Base-by-base conservation (phyloP, 2,113 vertebrate genomes). In the Lagopus muta region DNA sequence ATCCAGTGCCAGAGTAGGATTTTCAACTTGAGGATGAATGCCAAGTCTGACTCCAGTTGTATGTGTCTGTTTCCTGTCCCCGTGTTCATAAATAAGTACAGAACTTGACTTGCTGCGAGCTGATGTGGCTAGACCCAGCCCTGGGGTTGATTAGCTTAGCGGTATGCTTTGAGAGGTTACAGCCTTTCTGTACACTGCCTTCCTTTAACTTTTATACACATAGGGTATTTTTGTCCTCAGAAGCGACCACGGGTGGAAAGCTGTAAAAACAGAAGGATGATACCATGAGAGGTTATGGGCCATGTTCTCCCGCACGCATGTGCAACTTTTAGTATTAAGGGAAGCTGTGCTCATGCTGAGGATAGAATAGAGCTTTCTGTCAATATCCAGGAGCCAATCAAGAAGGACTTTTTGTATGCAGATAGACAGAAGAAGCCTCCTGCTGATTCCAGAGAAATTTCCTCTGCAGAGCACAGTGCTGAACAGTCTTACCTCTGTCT, bases 341-440 rank as follows among this genome's bases (percentile, higher is more conserved):
- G 62, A 54, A 81, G 42, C 36, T 45, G 47, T 73, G 70, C 86
- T 92, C 86, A 47, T 38, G 18, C 38, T 57, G 67, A 81, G 55
- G 79, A 13, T 48, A 72, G 70, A 93, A 61, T 61, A 54, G 43
- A 84, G 27, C 24, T 76, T 93, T 96, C 92, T 94, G 77, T 95
- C 93, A 89, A 45, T 92, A 89, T 80, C 67, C 89, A 92, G 86
- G 74, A 92, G 57, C 86, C 78, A 96, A 90, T 91, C 92, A 96
- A 81, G 71, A 60, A 60, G 65, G 47, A 17, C n/a, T 74, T 82
- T 86, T 86, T 61, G 24, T 61, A 38, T 88, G 69, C 54, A 58
- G 55, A 11, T 32, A 32, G 28, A 36, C 50, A 16, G 18, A 55
- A n/a, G 80, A 90, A 80, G 30, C 45, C 65, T 89, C 88, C 93